Evolutionary conservation across 2,113 vertebrate species (phyloP).

Genomic region (Scomber scombrus): DNA sequence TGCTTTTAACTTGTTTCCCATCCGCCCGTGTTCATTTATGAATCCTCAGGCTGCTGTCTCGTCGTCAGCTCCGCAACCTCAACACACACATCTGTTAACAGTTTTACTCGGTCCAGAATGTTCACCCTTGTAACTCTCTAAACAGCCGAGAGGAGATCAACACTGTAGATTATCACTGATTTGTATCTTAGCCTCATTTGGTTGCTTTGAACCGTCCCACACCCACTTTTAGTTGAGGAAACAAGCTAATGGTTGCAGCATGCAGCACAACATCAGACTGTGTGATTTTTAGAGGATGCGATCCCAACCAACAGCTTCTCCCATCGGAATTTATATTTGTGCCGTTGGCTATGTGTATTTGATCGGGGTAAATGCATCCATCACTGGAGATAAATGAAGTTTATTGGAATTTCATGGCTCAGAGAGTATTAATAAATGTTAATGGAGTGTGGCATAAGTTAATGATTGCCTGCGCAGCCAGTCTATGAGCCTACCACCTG

Average conservation of each 20-base stretch:
- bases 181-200: slow-evolving; percentile 8
- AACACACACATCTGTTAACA: slow-evolving; percentile 33
- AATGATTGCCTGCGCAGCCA: slow-evolving; percentile 47
- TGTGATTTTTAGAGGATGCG: background rate
- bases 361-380: slow-evolving; percentile 39
- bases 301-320: background rate
- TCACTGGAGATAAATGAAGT: slow-evolving; percentile 57
- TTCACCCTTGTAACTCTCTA: background rate
- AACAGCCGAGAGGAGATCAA: background rate
- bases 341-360: slow-evolving; percentile 20
- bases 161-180: background rate
- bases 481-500: slow-evolving; percentile 9
- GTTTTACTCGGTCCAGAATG: slow-evolving; percentile 29
- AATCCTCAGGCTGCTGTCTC: slow-evolving; percentile 19
- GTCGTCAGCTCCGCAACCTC: background rate
- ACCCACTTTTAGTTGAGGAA: background rate
- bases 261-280: slow-evolving; percentile 1
- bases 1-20: slow-evolving; percentile 48
- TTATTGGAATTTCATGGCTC: slow-evolving; percentile 73
- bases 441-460: slow-evolving; percentile 65
- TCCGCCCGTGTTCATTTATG: background rate
- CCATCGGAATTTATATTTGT: background rate
- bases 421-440: slow-evolving; percentile 66
- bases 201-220: background rate
- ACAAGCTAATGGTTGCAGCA: slow-evolving; percentile 2